These are phyloP conservation scores for Saccopteryx bilineata DNA, from an alignment of 2,113 vertebrate species.

Conservation along the genomic window DNA sequence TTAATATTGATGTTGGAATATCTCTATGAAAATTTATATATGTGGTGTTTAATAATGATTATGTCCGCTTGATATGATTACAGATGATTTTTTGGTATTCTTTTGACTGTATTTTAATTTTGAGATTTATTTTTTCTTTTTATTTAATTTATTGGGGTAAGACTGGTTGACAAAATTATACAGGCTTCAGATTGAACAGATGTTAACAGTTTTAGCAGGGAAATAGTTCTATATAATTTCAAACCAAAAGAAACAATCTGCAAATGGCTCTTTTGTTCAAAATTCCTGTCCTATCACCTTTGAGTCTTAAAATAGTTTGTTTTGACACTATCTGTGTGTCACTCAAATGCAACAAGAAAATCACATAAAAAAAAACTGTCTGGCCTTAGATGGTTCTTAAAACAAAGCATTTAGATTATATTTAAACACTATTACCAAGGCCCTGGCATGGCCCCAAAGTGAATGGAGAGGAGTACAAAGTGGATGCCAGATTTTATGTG, in stretches of 20 bases:
- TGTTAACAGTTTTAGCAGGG: background rate
- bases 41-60: background rate
- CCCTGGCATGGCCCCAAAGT: conserved; percentile 39
- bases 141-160: no score
- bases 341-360: conserved; percentile 55
- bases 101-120: background rate
- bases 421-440: background rate
- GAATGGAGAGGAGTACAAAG: background rate
- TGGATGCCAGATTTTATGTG: background rate
- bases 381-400: conserved; percentile 23
- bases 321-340: conserved; percentile 54
- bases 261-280: background rate
- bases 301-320: background rate
- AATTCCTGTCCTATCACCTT: background rate
- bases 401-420: conserved; percentile 6
- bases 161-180: no score
- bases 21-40: background rate
- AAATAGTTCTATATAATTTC: background rate
- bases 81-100: background rate
- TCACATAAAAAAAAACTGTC: background rate
- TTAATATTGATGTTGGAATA: background rate
- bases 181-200: background rate
- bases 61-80: background rate
- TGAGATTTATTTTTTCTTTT: no score
- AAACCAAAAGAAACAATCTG: background rate